phyloP scores from a whole-genome alignment of 2,888 invertebrate genomes.

The Gibbula magus region DNA sequence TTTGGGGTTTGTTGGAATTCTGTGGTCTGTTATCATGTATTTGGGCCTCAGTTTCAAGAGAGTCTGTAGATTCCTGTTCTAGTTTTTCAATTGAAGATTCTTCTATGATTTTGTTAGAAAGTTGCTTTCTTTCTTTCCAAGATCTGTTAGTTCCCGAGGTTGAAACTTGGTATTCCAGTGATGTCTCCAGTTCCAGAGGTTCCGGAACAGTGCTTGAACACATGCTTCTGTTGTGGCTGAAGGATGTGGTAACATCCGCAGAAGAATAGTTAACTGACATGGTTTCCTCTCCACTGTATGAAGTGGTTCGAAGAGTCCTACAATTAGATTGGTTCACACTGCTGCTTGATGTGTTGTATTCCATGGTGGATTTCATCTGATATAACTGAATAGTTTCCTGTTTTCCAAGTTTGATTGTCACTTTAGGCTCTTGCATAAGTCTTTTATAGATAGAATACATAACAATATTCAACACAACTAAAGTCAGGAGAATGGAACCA shows the following conservation, averaged over 20 bases:
- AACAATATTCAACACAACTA: conserved; percentile 29
- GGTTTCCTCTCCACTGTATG: not conserved
- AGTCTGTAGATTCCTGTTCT: not conserved
- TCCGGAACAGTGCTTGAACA: not conserved
- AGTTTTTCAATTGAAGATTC: too few species aligned
- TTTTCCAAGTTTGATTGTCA: not conserved
- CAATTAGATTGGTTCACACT: not conserved
- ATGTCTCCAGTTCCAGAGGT: not conserved
- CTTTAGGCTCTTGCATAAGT: not conserved
- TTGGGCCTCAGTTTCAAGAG: conserved; percentile 3
- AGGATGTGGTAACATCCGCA: not conserved
- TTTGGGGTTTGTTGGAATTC: not conserved
- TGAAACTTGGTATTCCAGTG: too few species aligned
- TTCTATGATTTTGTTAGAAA: too few species aligned
- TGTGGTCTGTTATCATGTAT: not conserved
- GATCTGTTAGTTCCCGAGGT: not conserved
- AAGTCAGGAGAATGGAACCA: conserved; percentile 11
- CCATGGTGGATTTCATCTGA: conserved; percentile 21
- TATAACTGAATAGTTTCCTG: conserved; percentile 28
- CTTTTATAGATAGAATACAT: conserved; percentile 26
- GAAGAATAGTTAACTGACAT: not conserved
- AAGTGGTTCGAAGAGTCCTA: not conserved
- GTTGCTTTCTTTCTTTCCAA: not conserved
- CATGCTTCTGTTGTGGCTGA: not conserved
- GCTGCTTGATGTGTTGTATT: conserved; percentile 9